A percentile compares a stretch with the other conserved stretches of the same genome.
phyloP scores from a whole-genome alignment of 2,797 vertebrate genomes.

The Lutjanus argentimaculatus region DNA sequence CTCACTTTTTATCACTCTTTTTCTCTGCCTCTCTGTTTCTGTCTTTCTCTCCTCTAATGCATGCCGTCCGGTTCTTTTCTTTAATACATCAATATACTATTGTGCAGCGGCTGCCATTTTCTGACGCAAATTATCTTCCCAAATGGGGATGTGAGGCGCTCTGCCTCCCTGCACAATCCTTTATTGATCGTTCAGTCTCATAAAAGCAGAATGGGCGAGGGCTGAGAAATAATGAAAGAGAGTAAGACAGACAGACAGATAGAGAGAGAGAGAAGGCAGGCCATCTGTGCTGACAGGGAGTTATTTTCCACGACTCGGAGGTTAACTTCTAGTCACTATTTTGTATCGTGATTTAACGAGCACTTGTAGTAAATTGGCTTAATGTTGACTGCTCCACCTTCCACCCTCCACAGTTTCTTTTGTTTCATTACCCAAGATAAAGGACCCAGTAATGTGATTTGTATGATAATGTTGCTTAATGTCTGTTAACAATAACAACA shows the following conservation, averaged over 20 bases:
- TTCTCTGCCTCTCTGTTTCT: conserved; percentile 31
- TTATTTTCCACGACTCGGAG: conserved; percentile 93
- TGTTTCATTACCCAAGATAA: conserved; percentile 14
- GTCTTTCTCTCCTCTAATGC: conserved; percentile 45
- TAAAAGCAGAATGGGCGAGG: conserved; percentile 82
- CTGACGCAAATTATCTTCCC: conserved; percentile 90
- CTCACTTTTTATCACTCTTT: conserved; percentile 26
- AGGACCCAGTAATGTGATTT: background rate
- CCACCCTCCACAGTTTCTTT: background rate
- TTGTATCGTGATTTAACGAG: conserved; percentile 94
- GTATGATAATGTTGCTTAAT: background rate
- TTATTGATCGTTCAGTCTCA: conserved; percentile 94
- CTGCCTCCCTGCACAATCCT: conserved; percentile 87
- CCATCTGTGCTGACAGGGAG: conserved; percentile 88
- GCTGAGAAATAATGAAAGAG: conserved; percentile 65
- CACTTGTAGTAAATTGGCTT: conserved; percentile 70
- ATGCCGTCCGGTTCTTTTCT: conserved; percentile 79
- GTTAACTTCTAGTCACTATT: conserved; percentile 96
- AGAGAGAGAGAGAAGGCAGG: conserved; percentile 43
- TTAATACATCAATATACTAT: conserved; percentile 90
- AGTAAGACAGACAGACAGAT: conserved; percentile 31
- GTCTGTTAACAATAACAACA: too few relatives aligned
- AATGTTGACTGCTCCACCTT: background rate
- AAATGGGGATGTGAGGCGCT: conserved; percentile 83
- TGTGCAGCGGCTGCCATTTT: conserved; percentile 78